A percentile compares a stretch with the other conserved stretches of the same genome.
phyloP scores from a whole-genome alignment of 2,888 invertebrate genomes.

The Nemotelus pantherinus region DNA sequence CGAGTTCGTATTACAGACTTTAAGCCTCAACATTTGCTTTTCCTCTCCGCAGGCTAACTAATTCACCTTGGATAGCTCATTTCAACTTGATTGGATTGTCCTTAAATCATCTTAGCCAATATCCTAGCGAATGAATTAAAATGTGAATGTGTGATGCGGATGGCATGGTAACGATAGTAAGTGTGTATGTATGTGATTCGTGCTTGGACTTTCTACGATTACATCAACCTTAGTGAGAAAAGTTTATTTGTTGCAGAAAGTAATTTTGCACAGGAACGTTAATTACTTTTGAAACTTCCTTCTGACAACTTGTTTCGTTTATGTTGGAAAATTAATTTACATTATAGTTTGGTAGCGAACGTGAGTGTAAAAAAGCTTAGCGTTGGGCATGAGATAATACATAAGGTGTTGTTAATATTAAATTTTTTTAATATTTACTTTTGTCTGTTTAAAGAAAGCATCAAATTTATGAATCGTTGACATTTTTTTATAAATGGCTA shows the following conservation, averaged over 20 bases:
- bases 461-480: no score
- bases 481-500: no score
- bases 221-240: slow-evolving; percentile 14
- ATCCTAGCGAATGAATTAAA: slow-evolving; percentile 25
- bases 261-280: slow-evolving; percentile 32
- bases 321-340: slow-evolving; percentile 28
- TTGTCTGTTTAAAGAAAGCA: no score
- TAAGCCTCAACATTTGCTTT: no score
- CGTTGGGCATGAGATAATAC: no score
- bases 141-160: not conserved
- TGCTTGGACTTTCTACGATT: slow-evolving; percentile 36
- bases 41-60: slow-evolving; percentile 4
- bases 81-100: slow-evolving; percentile 39
- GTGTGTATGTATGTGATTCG: slow-evolving; percentile 3
- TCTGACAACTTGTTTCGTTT: slow-evolving; percentile 18
- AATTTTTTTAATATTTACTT: no score
- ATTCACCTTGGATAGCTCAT: slow-evolving; percentile 28
- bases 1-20: no score
- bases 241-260: slow-evolving; percentile 37
- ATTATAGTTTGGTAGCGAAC: slow-evolving; percentile 1
- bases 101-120: slow-evolving; percentile 34
- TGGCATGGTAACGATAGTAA: not conserved
- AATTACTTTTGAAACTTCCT: slow-evolving; percentile 25
- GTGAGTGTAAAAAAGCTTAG: no score
- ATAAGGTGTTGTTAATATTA: no score